Percentiles rank a stretch among this genome's conserved stretches.
Conservation (phyloP, 1,140 invertebrate genomes). For the Drosophila watanabei region DNA sequence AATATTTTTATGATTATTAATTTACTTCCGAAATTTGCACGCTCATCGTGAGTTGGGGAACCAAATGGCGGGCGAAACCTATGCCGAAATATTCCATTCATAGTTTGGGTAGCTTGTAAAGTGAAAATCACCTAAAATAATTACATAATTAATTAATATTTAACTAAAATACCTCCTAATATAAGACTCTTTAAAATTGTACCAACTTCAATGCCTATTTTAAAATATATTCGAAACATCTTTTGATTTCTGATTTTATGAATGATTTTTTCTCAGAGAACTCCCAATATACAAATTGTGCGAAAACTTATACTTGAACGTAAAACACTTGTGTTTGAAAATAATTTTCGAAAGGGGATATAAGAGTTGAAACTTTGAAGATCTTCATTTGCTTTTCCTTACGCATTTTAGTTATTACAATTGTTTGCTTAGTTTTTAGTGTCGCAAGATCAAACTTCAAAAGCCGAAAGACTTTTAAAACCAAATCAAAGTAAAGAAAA, state of each 20-base stretch:
- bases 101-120: neutral
- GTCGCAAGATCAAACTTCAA: slow-evolving; percentile 39
- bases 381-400: slow-evolving; percentile 49
- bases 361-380: slow-evolving; percentile 44
- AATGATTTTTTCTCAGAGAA: slow-evolving; percentile 20
- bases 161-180: neutral
- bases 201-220: slow-evolving; percentile 1
- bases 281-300: slow-evolving; percentile 18
- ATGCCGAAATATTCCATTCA: neutral
- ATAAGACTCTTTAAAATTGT: slow-evolving; percentile 5
- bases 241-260: slow-evolving; percentile 19
- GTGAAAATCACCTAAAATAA: neutral
- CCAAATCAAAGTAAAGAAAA: slow-evolving; percentile 12
- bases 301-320: neutral
- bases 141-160: neutral
- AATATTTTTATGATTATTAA: slow-evolving; percentile 4
- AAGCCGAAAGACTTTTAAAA: slow-evolving; percentile 16
- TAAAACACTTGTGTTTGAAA: slow-evolving; percentile 50
- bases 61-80: neutral
- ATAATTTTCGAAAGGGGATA: slow-evolving; percentile 53
- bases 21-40: slow-evolving; percentile 4
- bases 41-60: slow-evolving; percentile 26
- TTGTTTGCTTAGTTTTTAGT: slow-evolving; percentile 75
- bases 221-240: slow-evolving; percentile 14
- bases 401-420: slow-evolving; percentile 61